Conservation (phyloP, 2,888 invertebrate genomes). For the Atethmia centrago region DNA sequence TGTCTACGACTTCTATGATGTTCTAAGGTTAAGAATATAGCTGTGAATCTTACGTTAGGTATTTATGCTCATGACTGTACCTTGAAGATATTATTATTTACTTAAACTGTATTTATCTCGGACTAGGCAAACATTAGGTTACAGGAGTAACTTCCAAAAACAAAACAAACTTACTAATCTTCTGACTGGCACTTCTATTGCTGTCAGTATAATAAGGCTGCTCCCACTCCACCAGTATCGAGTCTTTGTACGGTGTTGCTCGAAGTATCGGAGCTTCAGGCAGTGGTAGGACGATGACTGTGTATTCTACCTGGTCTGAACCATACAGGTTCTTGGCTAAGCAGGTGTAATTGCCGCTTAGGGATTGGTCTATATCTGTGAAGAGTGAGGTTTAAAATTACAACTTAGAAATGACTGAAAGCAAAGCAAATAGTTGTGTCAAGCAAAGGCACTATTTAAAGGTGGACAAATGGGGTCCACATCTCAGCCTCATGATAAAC, state of each 20-base stretch:
- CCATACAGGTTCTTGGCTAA: conserved; percentile 96
- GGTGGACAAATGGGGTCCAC: not conserved
- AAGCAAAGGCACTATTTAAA: not conserved
- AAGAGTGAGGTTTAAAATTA: not conserved
- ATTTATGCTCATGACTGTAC: too few relatives aligned
- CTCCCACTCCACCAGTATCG: conserved; percentile 92
- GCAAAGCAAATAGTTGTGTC: not conserved
- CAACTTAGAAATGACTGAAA: not conserved
- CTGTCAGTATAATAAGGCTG: conserved; percentile 86
- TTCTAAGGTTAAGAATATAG: too few relatives aligned
- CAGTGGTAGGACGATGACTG: conserved; percentile 94
- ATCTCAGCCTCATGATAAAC: too few relatives aligned
- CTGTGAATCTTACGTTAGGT: too few relatives aligned
- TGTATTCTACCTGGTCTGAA: conserved; percentile 95
- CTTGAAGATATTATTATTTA: too few relatives aligned
- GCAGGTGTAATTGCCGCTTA: conserved; percentile 95
- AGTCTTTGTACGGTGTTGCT: conserved; percentile 87
- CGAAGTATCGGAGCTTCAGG: conserved; percentile 93
- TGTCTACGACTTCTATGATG: too few relatives aligned
- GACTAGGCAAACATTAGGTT: too few relatives aligned
- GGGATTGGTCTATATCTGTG: conserved; percentile 88
- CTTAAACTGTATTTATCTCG: too few relatives aligned
- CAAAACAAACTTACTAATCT: conserved; percentile 81
- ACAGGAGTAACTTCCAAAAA: not conserved
- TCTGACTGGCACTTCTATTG: conserved; percentile 80